Base-by-base conservation (phyloP, 2,888 invertebrate species). In the Hecatera dysodea region DNA sequence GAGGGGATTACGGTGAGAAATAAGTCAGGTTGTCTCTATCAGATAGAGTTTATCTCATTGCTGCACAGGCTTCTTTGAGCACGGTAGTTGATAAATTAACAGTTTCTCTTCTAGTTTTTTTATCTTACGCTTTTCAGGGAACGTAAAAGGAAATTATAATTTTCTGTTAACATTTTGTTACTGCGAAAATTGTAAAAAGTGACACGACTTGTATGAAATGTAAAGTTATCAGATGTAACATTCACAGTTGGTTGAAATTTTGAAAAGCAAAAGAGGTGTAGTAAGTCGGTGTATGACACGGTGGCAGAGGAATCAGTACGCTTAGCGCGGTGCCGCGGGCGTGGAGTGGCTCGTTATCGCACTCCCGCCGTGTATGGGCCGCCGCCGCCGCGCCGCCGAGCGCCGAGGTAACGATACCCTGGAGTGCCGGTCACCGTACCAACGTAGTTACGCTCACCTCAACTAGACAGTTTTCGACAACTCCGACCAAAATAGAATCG, bases 341-440 rank as follows among this genome's bases (percentile, higher is more conserved):
- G 77, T 87, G 85, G 82, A 90, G 90, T 89, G 89, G 88, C 89
- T 90, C 90, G 90, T 90, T 90, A 90, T 86, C 85, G 85, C 85
- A 75, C 87, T 83, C 85, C 81, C 82, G 74, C 64, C 74, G 75
- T 78, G 78, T 67, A 76, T 76, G 80, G 72, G 59, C 74, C 73
- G 66, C 75, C 80, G 63, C 57, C 60, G 59, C 48, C 63, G 67
- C 75, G 60, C 56, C 60, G 63, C 46, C 63, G 67, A 62, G 66
- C 73, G 72, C 67, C 80, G 78, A 78, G 67, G 75, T 87, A 87
- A 84, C 86, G 88, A 86, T 78, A 83, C 84, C 78, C 68, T 80
- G 74, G 68, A 86, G 87, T 81, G 72, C 77, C 72, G 74, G 77
- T 77, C 78, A 78, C 82, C 68, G 76, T 67, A 72, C 76, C 79